Base-by-base conservation (phyloP, 2,888 invertebrate genomes). In the Rhagonycha fulva region DNA sequence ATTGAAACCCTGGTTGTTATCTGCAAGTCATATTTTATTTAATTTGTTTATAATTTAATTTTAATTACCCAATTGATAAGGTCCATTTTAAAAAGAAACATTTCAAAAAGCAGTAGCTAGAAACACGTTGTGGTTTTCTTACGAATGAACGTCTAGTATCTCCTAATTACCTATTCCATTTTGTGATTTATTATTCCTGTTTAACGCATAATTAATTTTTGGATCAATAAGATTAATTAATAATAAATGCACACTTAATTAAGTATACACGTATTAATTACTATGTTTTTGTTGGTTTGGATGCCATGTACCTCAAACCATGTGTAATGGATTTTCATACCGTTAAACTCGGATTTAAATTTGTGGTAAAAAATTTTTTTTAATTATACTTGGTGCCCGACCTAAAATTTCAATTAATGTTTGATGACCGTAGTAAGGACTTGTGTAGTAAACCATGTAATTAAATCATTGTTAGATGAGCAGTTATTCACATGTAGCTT, bases 391-490 rank as follows among this genome's bases (percentile, higher is more conserved):
- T 24, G 63, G 23, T 66, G 63, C 23, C 26, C 23, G 63, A 66
- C 63, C 24, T 24, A 68, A 62, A 69, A 62, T 32, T 69, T 62
- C 67, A 66, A 70, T 70, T 72, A 72, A 32, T 63, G 68, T 76
- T 76, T 68, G 68, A 62, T 72, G 69, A 67, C 63, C 76, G 32
- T 61, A 66, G 24, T 19, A 73, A 63, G 23, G 68, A 30, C 11
- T 60, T 62, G 30, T 68, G 76, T 62, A 76, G 28, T 30, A 69
- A 76, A 69, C 70, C 63, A 67, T 66, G 76, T 72, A 76, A 76
- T 76, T 69, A 76, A 79, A 80, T 75, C 75, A 78, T 80, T 76
- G 79, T 80, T 79, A 78, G 77, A 78, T 77, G 76, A 73, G 70
- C 76, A 76, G 78, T 80, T 75, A 70, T 78, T 72, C 79, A 79